Base-by-base conservation (phyloP, 1,140 invertebrate genomes). In the Portunus trituberculatus region DNA sequence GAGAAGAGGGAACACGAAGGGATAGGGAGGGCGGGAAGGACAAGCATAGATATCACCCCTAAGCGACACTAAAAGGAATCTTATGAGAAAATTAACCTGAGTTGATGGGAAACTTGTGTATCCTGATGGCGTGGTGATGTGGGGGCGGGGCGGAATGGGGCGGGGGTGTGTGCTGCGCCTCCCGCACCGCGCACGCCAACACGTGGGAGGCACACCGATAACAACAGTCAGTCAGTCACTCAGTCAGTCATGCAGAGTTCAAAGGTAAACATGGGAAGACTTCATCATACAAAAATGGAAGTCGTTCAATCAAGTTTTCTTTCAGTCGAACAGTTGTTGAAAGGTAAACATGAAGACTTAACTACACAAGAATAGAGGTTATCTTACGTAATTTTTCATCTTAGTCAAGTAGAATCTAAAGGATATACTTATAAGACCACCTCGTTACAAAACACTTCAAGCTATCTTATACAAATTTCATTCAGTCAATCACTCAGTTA, bases 221-320 rank as follows among this genome's bases (percentile, higher is more conserved):
- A 76, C 67, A 76, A n/a, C 67, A 76, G 67, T 76, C 67, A 76
- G 67, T 76, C 67, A 76, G 67, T n/a, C 67, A 76, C 12, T 76
- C 67, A 76, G 67, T 76, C 52, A 59, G 52, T 59, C 67, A 76
- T 12, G 52, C 52, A 20, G 16, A 59, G 39, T 39, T 39, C 39
- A 39, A 39, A 39, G 39, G 39, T 39, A 39, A 39, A 39, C 39
- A 39, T 39, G 39, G 39, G 39, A 39, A 6, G 39, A 39, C 39
- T 39, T 39, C 39, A 39, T 39, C 39, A 39, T 6, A 39, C 39
- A 39, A 39, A 1, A 39, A 39, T 39, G 39, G 39, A 39, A 39
- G 39, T 39, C 6, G 6, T 6, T 39, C 6, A 1, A 39, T 39
- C 1, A 1, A 39, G 6, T 39, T 39, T 6, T 39, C 39, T 39